Evolutionary conservation across 2,113 vertebrate genomes (phyloP).

Genomic region (Orycteropus afer): DNA sequence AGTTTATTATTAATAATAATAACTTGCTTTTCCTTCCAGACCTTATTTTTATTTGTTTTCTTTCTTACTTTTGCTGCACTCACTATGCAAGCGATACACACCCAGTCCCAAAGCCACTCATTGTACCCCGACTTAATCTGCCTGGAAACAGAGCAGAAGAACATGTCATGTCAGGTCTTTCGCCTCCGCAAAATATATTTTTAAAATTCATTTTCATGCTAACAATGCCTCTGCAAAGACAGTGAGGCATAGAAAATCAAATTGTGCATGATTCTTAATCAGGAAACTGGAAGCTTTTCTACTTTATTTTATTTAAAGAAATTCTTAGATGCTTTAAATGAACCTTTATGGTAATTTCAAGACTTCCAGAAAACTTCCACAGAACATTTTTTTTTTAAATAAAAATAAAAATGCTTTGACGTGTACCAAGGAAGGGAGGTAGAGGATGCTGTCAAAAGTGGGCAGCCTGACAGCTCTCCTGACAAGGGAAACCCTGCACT

Average conservation of each 20-base stretch:
- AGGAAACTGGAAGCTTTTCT: conserved; percentile 17
- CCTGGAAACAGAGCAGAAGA: neutral
- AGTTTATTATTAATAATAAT: neutral
- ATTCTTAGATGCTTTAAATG: conserved; percentile 32
- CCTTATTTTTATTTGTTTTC: neutral
- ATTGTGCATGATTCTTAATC: conserved; percentile 59
- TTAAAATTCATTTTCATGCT: conserved; percentile 71
- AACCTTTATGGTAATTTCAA: conserved; percentile 67
- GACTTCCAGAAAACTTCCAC: conserved; percentile 38
- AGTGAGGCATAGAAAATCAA: conserved; percentile 39
- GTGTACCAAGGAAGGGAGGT: conserved; percentile 15
- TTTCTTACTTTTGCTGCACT: neutral
- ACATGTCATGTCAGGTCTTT: neutral
- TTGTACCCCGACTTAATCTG: neutral
- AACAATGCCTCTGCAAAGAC: conserved; percentile 68
- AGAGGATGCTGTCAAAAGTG: conserved; percentile 35
- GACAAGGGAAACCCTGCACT: conserved; percentile 59
- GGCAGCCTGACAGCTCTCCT: conserved; percentile 58
- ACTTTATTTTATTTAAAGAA: conserved; percentile 32
- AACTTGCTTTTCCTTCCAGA: conserved; percentile 25
- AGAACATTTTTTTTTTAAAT: conserved; percentile 47
- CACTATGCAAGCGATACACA: neutral
- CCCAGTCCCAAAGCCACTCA: neutral
- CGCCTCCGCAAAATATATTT: conserved; percentile 51
- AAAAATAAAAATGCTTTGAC: conserved; percentile 67